Evolutionary conservation across 2,888 invertebrate species (phyloP), one percentile per base, ranked within the genome.

Genomic region (Polymixis lichenea): DNA sequence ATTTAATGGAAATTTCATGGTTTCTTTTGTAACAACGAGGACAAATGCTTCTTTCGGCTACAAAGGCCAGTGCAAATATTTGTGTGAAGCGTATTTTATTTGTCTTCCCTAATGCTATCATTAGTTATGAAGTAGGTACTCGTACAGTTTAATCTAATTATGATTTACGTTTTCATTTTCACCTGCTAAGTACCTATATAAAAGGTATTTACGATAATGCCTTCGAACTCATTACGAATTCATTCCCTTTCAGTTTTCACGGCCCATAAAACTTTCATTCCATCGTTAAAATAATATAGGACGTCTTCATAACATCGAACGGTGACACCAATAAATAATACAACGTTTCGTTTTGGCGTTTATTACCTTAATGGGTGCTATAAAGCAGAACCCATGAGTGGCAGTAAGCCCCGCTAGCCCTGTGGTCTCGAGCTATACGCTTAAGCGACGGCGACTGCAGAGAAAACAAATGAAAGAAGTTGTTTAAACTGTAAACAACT

Each of bases 211-310:
- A 66, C 64, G 49, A 43, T 46, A 55, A 49, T n/a, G 38, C 25
- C 25, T 60, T 60, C 28, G 60, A 79, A 75, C 49, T 58, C 2
- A 65, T 68, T 38, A 65, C 22, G 56, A 55, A 65, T 58, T 58
- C 60, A 46, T 53, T 65, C 8, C 53, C 46, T 76, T 53, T 53
- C 62, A 58, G 58, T 64, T 71, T 80, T 79, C 58, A 75, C n/a
- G 49, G 15, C 13, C 55, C 55, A 75, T 79, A 74, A 78, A 79
- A 65, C n/a, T 68, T 58, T 64, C 1, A 78, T 75, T 69, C 13
- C 58, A 28, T 43, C 66, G 55, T 73, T 73, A 78, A 62, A 77
- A 77, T 77, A 77, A 77, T 64, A 77, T 77, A 77, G 71, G 71
- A 71, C 51, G 72, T 72, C 53, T 77, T 65, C 22, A 43, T 62